Base-by-base conservation (phyloP, 30 jellyfish, hydroid and myxozoan species). In the Aurelia sp. region DNA sequence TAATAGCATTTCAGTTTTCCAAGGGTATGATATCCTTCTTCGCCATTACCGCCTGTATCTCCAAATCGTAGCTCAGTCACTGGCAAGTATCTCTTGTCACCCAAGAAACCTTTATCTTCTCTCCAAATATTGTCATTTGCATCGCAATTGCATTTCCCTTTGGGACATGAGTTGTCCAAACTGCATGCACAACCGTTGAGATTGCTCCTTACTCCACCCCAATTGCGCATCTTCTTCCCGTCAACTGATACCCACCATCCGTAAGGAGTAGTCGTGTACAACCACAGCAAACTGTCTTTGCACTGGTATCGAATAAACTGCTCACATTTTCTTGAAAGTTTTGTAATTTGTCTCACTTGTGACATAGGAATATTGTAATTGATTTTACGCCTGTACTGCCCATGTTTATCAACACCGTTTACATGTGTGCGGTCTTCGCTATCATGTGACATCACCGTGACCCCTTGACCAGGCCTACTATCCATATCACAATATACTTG, bases 21-120 rank as follows among this genome's bases (percentile, higher is more conserved):
- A 35, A 81, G 74, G 1, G 84, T 69, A 22, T 66, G 74, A 11
- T 15, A n/a, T 16, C 83, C 84, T 4, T 8, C 27, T 41, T 81
- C 91, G 4, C 76, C 77, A 11, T 22, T n/a, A 37, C 40, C 84
- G 3, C 84, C 91, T 15, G 91, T 81, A 53, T 81, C 91, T 15
- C 91, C 91, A 18, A 81, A 55, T 35, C 91, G 65, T n/a, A 81
- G 81, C 41, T 81, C 91, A 23, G 71, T 81, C 47, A 81, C 71
- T 18, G 91, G 91, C n/a, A 81, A 61, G 11, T 60, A 53, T 19
- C 57, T 27, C 40, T 53, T 81, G 27, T 81, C 91, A 6, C 62
- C 18, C 58, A 81, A 69, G 13, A 6, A 81, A 15, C 91, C 91
- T 6, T 60, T 60, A 37, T 81, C 91, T 19, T 27, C 30, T 20